phyloP scores from a whole-genome alignment of 2,113 vertebrate genomes.

The Camelus dromedarius region DNA sequence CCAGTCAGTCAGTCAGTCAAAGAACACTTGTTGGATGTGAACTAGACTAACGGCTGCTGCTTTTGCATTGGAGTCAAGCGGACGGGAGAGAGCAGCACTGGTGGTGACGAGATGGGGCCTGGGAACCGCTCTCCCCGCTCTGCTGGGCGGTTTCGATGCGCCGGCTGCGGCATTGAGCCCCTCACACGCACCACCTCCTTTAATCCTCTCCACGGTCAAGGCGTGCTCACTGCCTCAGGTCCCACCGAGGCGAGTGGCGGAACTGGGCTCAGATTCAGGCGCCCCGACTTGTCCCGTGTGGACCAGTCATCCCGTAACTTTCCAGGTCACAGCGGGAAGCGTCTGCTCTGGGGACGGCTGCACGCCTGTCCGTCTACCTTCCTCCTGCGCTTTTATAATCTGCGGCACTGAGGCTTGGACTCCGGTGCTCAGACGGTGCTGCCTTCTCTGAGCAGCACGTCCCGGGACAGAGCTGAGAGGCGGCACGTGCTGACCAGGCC shows the following conservation, averaged over 20 bases:
- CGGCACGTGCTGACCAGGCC: neutral
- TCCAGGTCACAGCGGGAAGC: neutral
- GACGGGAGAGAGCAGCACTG: no score
- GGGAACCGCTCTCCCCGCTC: no score
- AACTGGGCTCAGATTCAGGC: neutral
- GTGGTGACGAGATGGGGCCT: no score
- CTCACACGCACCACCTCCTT: no score
- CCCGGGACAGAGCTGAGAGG: neutral
- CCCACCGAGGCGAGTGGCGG: neutral
- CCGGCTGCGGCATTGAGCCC: no score
- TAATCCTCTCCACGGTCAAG: no score
- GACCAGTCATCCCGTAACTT: neutral
- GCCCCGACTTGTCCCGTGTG: neutral
- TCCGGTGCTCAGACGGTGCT: neutral
- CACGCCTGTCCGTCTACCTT: fast-evolving
- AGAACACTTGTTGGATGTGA: no score
- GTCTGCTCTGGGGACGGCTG: neutral
- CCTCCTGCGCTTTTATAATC: neutral
- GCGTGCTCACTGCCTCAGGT: neutral
- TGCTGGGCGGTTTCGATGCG: no score
- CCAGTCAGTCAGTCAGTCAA: no score
- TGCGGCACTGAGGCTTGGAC: neutral
- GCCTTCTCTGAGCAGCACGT: neutral
- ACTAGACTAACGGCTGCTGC: no score
- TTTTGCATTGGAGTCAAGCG: no score